These are phyloP conservation scores for Nasonia vitripennis DNA, from an alignment of 1,140 invertebrate genomes.

Conservation along the genomic window DNA sequence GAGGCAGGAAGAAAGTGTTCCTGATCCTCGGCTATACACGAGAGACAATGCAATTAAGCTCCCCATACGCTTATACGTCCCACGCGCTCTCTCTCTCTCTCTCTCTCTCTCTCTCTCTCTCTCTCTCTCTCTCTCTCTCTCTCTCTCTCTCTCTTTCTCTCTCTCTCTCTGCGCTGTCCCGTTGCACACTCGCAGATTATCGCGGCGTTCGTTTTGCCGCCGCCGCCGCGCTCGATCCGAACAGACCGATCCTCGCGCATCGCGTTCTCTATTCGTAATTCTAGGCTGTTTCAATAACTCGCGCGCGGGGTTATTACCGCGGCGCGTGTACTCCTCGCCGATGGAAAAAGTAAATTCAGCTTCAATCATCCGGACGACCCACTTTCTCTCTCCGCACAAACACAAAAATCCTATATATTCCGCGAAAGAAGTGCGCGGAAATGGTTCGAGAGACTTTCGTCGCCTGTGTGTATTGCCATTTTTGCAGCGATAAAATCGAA, in stretches of 20 bases:
- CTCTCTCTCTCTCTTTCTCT: too few relatives aligned
- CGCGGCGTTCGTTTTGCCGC: too few relatives aligned
- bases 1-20: conserved; percentile 22
- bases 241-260: neutral
- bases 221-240: too few relatives aligned
- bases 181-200: neutral
- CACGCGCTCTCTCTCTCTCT: neutral
- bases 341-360: neutral
- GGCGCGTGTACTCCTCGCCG: too few relatives aligned
- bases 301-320: neutral
- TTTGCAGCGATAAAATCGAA: conserved; percentile 46
- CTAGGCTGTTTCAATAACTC: neutral
- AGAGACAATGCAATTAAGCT: conserved; percentile 41
- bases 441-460: neutral
- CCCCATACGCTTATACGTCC: neutral
- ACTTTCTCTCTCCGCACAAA: neutral
- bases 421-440: neutral
- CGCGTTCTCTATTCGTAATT: neutral
- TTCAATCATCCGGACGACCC: neutral
- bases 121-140: too few relatives aligned
- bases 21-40: neutral
- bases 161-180: neutral
- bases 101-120: too few relatives aligned
- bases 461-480: conserved; percentile 14
- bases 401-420: neutral